phyloP scores from a whole-genome alignment of 2,888 invertebrate species.

The Nasonia oneida region DNA sequence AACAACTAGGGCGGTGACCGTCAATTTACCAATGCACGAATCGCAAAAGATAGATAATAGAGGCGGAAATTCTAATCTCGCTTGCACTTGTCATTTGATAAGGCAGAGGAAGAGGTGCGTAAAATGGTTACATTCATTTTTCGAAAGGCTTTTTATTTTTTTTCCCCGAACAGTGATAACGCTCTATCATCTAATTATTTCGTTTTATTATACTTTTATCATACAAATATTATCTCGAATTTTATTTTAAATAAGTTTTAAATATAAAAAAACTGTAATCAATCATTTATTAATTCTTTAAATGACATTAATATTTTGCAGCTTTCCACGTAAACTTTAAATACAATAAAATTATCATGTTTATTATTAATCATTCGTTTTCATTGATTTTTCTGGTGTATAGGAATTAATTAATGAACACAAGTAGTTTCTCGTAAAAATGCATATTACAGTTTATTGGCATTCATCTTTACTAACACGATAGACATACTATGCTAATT shows the following conservation, averaged over 20 bases:
- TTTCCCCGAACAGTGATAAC: background rate
- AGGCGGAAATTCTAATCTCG: constrained; percentile 33
- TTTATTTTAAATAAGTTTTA: too few species aligned
- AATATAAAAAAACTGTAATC: too few species aligned
- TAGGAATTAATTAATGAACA: too few species aligned
- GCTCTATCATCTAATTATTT: background rate
- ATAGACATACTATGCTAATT: background rate
- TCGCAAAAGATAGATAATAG: background rate
- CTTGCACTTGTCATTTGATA: background rate
- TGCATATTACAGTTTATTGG: background rate
- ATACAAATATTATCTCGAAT: too few species aligned
- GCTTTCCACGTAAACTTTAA: too few species aligned
- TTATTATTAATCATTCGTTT: too few species aligned
- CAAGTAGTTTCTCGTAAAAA: background rate
- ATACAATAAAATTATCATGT: too few species aligned
- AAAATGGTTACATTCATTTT: background rate
- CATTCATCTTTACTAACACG: background rate
- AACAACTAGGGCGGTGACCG: constrained; percentile 18
- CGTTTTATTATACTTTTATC: too few species aligned
- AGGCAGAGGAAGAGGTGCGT: background rate
- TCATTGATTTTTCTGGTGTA: too few species aligned
- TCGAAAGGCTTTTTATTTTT: background rate
- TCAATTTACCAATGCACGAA: constrained; percentile 14
- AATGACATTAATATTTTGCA: too few species aligned
- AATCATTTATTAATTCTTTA: too few species aligned